These are phyloP conservation scores for Tricholaema leucomelas DNA, from an alignment of 2,113 vertebrate species.

Conservation along the genomic window DNA sequence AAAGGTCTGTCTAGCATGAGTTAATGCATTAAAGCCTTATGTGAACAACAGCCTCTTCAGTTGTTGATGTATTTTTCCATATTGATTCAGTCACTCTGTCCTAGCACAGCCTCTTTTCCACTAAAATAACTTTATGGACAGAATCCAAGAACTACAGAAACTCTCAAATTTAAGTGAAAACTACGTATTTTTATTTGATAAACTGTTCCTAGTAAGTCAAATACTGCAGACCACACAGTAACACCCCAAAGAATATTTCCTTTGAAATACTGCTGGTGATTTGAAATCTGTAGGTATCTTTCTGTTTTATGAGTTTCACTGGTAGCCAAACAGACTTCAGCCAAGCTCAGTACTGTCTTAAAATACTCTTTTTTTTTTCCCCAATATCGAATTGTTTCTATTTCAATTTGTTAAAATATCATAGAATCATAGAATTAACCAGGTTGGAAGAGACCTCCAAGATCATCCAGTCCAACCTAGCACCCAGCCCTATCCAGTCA, in stretches of 20 bases:
- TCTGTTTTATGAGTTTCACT: neutral
- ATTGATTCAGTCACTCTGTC: neutral
- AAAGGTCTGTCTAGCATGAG: neutral
- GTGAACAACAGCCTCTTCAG: neutral
- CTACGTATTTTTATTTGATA: neutral
- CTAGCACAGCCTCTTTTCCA: neutral
- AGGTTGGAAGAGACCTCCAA: too few species aligned
- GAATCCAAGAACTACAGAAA: neutral
- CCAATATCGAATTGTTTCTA: neutral
- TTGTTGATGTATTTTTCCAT: neutral
- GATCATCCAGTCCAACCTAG: too few species aligned
- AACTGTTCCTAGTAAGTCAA: neutral
- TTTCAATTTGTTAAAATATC: neutral
- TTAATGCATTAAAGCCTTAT: neutral
- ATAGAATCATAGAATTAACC: too few species aligned
- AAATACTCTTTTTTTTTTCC: neutral
- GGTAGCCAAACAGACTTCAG: neutral
- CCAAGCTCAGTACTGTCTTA: neutral
- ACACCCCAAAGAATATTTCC: neutral
- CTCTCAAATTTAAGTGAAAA: neutral
- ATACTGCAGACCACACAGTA: neutral
- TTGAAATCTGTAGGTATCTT: neutral
- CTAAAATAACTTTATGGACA: neutral
- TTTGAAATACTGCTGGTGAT: neutral
- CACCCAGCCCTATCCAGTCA: too few species aligned